A percentile compares a stretch with the other conserved stretches of the same genome.
Evolutionary conservation across 2,888 invertebrate species (phyloP).

Genomic region (Phortica magna): DNA sequence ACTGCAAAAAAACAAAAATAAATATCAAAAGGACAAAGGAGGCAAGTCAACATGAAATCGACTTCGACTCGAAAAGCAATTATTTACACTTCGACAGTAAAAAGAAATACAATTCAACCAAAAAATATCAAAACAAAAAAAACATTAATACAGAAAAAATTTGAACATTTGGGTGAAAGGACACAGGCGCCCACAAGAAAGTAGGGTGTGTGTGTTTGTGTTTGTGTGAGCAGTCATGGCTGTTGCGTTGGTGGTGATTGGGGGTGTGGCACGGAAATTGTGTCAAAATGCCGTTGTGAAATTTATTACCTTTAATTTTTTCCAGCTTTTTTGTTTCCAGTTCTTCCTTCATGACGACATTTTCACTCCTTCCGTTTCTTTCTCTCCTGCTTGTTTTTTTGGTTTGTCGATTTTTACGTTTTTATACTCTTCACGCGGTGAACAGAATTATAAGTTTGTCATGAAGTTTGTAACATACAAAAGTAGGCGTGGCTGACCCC

Average conservation of each 20-base stretch:
- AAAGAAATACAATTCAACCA: constrained; percentile 32
- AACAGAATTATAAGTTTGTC: too few relatives aligned
- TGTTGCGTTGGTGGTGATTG: not conserved
- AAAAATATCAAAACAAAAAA: constrained; percentile 13
- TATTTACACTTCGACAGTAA: constrained; percentile 69
- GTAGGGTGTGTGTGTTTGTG: not conserved
- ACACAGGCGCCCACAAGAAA: too few relatives aligned
- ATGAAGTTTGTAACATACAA: too few relatives aligned
- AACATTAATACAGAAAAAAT: not conserved
- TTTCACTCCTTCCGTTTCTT: not conserved
- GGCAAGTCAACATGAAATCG: constrained; percentile 36
- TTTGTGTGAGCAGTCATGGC: not conserved
- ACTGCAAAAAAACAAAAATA: constrained; percentile 31
- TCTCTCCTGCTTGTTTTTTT: too few relatives aligned
- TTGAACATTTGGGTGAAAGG: too few relatives aligned
- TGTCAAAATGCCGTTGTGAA: constrained; percentile 63
- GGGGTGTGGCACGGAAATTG: constrained; percentile 40
- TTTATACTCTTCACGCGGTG: too few relatives aligned
- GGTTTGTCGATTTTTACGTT: too few relatives aligned
- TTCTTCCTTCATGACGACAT: not conserved
- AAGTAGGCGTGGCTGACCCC: too few relatives aligned
- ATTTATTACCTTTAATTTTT: constrained; percentile 64
- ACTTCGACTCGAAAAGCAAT: constrained; percentile 66
- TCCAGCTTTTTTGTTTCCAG: constrained; percentile 32
- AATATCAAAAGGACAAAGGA: constrained; percentile 40